Conservation (phyloP, 2,888 invertebrate genomes). For the Adelphocoris suturalis region DNA sequence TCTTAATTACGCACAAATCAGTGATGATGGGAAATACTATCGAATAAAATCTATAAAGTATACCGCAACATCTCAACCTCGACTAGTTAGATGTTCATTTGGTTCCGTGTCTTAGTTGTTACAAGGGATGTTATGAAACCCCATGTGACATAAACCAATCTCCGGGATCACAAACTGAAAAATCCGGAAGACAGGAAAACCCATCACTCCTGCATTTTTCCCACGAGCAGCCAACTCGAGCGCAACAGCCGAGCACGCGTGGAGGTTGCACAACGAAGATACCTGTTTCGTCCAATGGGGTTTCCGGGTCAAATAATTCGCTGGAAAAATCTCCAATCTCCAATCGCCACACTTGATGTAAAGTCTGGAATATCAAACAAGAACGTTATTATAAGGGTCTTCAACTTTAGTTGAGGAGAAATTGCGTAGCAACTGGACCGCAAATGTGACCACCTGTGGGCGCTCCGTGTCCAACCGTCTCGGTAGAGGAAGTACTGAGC, state of each 20-base stretch:
- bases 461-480: conserved; percentile 17
- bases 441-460: conserved; percentile 39
- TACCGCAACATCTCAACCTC: too few relatives aligned
- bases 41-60: too few relatives aligned
- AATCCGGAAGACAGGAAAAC: too few relatives aligned
- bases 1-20: too few relatives aligned
- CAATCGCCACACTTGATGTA: not conserved
- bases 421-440: conserved; percentile 27
- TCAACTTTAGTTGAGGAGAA: not conserved
- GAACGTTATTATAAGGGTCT: conserved; percentile 12
- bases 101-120: too few relatives aligned
- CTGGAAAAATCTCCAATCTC: not conserved
- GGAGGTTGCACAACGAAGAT: not conserved
- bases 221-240: not conserved
- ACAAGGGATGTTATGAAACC: too few relatives aligned
- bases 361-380: conserved; percentile 2
- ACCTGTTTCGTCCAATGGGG: not conserved
- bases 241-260: not conserved
- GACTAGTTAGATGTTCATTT: too few relatives aligned
- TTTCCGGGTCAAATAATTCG: not conserved
- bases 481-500: not conserved
- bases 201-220: not conserved
- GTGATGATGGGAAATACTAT: too few relatives aligned
- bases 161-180: too few relatives aligned
- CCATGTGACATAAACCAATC: too few relatives aligned